phyloP scores from a whole-genome alignment of 2,113 vertebrate genomes.

The Drymodes brunneopygia region DNA sequence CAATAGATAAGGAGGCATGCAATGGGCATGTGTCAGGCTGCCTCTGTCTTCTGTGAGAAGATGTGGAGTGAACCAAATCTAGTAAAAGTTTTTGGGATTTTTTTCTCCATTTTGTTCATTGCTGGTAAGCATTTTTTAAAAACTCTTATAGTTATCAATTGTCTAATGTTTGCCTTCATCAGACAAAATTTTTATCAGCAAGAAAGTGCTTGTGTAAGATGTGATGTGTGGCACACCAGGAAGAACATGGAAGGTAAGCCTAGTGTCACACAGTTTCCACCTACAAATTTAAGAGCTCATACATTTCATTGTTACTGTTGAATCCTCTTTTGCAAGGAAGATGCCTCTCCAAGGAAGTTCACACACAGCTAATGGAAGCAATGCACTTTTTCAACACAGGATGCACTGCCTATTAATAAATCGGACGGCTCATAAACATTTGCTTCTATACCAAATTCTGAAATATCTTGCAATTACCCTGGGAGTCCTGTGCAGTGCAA shows the following conservation, averaged over 20 bases:
- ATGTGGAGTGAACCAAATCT: not conserved
- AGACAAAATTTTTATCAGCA: not conserved
- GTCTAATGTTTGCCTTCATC: not conserved
- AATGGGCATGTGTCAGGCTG: accelerated
- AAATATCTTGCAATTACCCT: not conserved
- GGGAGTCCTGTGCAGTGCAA: not conserved
- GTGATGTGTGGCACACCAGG: not conserved
- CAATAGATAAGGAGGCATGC: not conserved
- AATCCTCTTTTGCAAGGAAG: not conserved
- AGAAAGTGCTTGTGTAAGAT: accelerated
- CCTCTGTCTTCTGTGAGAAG: not conserved
- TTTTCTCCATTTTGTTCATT: not conserved
- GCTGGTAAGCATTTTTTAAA: not conserved
- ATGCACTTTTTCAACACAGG: not conserved
- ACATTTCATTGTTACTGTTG: not conserved
- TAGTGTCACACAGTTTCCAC: not conserved
- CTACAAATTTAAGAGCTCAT: not conserved
- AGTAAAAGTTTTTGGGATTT: not conserved
- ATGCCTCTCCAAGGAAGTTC: not conserved
- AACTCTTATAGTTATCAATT: not conserved
- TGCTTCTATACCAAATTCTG: not conserved
- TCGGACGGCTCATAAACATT: not conserved
- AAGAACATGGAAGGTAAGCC: not conserved
- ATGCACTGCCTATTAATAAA: not conserved
- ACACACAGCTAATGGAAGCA: not conserved